A percentile compares a stretch with the other conserved stretches of the same genome.
Evolutionary conservation across 2,113 vertebrate genomes (phyloP).

Genomic region (Toxotes jaculatrix): DNA sequence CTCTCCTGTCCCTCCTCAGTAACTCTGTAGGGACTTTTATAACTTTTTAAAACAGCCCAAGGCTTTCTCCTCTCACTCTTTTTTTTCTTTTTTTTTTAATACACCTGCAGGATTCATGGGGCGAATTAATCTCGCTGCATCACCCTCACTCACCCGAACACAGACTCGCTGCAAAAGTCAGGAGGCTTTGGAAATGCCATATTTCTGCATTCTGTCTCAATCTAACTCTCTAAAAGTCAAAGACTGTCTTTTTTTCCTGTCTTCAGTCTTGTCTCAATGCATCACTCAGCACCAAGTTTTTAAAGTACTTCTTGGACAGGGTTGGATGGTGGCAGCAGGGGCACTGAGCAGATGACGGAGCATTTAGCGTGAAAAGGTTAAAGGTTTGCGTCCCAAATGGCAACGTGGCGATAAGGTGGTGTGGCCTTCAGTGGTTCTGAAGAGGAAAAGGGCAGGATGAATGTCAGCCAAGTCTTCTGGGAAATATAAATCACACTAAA

Average conservation of each 20-base stretch:
- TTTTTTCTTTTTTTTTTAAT: constrained; percentile 26
- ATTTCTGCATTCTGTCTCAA: constrained; percentile 59
- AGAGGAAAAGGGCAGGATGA: constrained; percentile 76
- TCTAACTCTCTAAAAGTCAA: constrained; percentile 54
- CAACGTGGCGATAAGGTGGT: constrained; percentile 68
- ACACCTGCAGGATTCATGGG: constrained; percentile 61
- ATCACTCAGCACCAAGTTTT: constrained; percentile 53
- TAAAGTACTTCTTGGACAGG: constrained; percentile 35
- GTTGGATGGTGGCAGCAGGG: background rate
- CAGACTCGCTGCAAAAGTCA: constrained; percentile 39
- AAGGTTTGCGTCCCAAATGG: constrained; percentile 74
- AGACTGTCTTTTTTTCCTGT: constrained; percentile 23
- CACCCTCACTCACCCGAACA: constrained; percentile 9
- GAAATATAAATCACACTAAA: constrained; percentile 73
- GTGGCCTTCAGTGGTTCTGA: constrained; percentile 63
- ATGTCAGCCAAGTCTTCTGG: constrained; percentile 72
- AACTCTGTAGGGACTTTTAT: constrained; percentile 59
- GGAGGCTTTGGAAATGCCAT: constrained; percentile 69
- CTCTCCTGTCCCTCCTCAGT: constrained; percentile 61
- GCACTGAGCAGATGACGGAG: constrained; percentile 60
- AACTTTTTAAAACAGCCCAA: constrained; percentile 68
- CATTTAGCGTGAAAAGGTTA: constrained; percentile 78
- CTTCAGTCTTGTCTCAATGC: constrained; percentile 43
- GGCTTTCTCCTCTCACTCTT: constrained; percentile 54
- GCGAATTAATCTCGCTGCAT: constrained; percentile 32